A percentile compares a stretch with the other conserved stretches of the same genome.
Evolutionary conservation across 2,113 vertebrate species (phyloP).

Genomic region (Poeciliopsis occidentalis): DNA sequence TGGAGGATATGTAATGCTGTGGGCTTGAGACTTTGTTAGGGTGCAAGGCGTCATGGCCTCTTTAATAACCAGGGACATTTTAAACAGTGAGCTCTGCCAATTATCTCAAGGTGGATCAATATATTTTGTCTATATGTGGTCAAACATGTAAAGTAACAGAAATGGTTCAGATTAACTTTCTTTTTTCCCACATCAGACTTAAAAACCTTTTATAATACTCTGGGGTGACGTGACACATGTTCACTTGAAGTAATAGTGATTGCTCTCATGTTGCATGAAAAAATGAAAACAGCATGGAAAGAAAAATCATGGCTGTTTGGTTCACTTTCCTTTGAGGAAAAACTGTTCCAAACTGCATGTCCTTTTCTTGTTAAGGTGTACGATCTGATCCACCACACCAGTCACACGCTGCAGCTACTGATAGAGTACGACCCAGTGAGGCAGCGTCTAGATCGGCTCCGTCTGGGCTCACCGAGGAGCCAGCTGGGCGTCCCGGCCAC

Average conservation of each 20-base stretch:
- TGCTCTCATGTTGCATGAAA: neutral
- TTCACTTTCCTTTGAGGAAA: neutral
- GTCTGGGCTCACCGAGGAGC: conserved; percentile 78
- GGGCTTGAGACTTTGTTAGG: too few relatives aligned
- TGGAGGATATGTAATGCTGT: too few relatives aligned
- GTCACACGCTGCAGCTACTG: conserved; percentile 91
- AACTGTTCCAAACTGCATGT: neutral
- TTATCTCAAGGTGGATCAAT: too few relatives aligned
- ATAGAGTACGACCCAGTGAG: conserved; percentile 94
- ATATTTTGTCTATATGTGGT: too few relatives aligned
- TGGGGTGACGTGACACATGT: too few relatives aligned
- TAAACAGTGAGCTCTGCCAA: too few relatives aligned
- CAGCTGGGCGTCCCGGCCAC: conserved; percentile 77
- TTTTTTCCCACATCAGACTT: too few relatives aligned
- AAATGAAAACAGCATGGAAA: neutral
- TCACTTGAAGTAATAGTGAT: neutral
- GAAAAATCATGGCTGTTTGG: neutral
- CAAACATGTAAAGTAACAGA: too few relatives aligned
- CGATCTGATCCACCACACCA: conserved; percentile 88
- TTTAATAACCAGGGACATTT: too few relatives aligned
- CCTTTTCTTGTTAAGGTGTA: conserved; percentile 82
- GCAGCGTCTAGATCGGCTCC: conserved; percentile 86
- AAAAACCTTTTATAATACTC: too few relatives aligned
- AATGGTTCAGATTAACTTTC: too few relatives aligned
- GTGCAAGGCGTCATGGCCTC: too few relatives aligned